These are phyloP conservation scores for Sardinella longiceps DNA, from an alignment of 2,797 vertebrate genomes.

Conservation along the genomic window DNA sequence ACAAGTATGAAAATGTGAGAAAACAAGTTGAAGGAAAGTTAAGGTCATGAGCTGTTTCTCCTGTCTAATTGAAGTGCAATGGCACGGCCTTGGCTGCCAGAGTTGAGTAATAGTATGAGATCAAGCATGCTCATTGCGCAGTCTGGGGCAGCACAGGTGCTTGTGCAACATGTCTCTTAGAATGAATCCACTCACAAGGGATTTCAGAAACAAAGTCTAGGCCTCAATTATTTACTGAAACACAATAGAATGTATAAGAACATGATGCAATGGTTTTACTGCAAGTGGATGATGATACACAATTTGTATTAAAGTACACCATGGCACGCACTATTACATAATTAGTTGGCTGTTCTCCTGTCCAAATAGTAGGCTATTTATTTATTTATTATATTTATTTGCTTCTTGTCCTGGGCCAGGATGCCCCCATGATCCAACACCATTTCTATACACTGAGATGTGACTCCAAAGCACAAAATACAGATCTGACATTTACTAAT, in stretches of 20 bases:
- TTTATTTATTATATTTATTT: too few relatives aligned
- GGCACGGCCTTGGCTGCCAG: constrained; percentile 9
- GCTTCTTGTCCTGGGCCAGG: too few relatives aligned
- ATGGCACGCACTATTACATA: neutral
- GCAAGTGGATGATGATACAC: neutral
- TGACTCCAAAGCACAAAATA: neutral
- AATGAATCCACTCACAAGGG: too few relatives aligned
- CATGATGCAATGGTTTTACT: neutral
- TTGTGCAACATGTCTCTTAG: neutral
- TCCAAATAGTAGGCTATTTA: neutral
- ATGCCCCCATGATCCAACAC: neutral
- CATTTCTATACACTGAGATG: neutral
- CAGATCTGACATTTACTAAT: neutral
- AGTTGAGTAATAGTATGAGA: neutral
- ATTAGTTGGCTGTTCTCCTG: neutral
- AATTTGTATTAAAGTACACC: neutral
- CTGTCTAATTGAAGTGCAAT: neutral
- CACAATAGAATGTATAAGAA: neutral
- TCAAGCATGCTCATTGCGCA: neutral
- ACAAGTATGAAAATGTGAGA: neutral
- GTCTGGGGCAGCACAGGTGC: neutral
- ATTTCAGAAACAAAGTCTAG: neutral
- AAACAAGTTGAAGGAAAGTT: neutral
- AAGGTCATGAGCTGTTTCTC: neutral
- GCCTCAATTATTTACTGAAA: neutral